Conservation (phyloP, 2,797 vertebrate species). For the Semaprochilodus insignis region DNA sequence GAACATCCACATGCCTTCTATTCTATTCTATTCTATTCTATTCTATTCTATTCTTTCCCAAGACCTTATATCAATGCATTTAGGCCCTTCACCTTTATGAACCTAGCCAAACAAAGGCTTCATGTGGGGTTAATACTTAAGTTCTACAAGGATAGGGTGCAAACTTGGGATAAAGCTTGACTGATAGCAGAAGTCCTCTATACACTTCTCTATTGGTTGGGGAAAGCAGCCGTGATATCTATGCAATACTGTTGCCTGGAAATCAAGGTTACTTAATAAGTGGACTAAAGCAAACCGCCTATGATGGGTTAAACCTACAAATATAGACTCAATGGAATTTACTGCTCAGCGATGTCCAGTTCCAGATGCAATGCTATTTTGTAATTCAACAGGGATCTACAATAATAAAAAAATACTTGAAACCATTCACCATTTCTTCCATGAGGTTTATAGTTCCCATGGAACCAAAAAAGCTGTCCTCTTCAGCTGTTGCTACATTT, state of each 20-base stretch:
- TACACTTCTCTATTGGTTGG: not conserved
- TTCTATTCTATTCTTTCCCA: too few species aligned
- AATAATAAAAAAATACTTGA: not conserved
- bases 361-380: not conserved
- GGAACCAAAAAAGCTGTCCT: not conserved
- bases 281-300: not conserved
- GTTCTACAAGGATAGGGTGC: too few species aligned
- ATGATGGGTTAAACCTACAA: not conserved
- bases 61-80: too few species aligned
- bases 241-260: not conserved
- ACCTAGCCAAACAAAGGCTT: too few species aligned
- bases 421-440: not conserved
- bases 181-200: not conserved
- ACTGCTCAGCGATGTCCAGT: not conserved
- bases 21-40: too few species aligned
- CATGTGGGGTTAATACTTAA: too few species aligned
- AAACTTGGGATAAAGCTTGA: not conserved
- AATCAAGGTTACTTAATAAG: not conserved
- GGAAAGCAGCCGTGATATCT: not conserved
- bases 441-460: not conserved
- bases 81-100: too few species aligned
- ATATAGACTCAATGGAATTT: not conserved
- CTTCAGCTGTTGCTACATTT: not conserved
- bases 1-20: too few species aligned
- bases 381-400: not conserved